Conservation (phyloP, 2,888 invertebrate species). For the Tipula lateralis region DNA sequence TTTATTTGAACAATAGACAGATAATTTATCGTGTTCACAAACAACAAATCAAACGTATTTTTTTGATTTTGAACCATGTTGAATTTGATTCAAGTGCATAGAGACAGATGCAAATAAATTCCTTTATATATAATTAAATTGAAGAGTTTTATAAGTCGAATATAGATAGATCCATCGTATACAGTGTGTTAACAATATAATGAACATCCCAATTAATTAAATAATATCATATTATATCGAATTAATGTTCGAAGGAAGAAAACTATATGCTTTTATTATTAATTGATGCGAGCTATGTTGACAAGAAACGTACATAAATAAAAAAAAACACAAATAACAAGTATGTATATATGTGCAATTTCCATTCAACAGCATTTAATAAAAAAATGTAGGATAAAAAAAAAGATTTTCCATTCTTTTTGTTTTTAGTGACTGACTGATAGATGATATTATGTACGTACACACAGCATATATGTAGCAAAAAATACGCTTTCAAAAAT, state of each 20-base stretch:
- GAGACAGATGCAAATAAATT: neutral
- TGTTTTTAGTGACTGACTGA: neutral
- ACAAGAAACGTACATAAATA: slow-evolving; percentile 4
- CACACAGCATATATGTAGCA: neutral
- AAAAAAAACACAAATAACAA: neutral
- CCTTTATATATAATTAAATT: neutral
- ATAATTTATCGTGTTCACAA: neutral
- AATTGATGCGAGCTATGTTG: slow-evolving; percentile 13
- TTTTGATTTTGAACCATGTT: too few species aligned
- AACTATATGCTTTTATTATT: neutral
- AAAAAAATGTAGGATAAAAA: neutral
- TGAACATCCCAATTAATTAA: slow-evolving; percentile 14
- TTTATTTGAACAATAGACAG: neutral
- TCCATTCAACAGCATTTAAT: neutral
- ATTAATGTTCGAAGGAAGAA: neutral
- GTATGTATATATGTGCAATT: neutral
- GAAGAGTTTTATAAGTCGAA: neutral
- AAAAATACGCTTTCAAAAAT: neutral
- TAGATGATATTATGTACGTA: neutral
- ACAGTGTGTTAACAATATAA: slow-evolving; percentile 5
- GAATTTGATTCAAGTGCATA: neutral
- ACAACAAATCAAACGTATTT: neutral
- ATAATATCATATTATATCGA: neutral
- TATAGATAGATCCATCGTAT: neutral
- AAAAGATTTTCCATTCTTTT: neutral